Conservation (phyloP, 2,888 invertebrate genomes). For the Spodoptera exigua region DNA sequence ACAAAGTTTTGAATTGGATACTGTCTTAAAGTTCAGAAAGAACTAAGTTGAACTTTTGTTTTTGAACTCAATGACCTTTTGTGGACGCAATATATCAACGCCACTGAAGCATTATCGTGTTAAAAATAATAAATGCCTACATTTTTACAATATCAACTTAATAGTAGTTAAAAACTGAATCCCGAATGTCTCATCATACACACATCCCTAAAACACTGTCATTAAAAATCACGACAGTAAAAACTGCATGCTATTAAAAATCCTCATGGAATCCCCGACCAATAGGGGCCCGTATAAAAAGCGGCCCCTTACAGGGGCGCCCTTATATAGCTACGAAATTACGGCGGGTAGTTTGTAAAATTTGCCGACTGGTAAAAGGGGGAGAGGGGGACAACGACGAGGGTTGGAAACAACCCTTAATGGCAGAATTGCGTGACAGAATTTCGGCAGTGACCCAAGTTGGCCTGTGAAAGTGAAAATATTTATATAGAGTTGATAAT, state of each 20-base stretch:
- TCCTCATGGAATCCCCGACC: constrained; percentile 68
- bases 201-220: constrained; percentile 14
- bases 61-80: no score
- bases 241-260: constrained; percentile 77
- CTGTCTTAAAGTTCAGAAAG: no score
- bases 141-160: no score
- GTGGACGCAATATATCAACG: no score
- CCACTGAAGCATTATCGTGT: no score
- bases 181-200: neutral
- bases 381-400: constrained; percentile 55
- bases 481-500: constrained; percentile 76
- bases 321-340: constrained; percentile 79
- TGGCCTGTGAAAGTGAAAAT: constrained; percentile 87
- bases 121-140: no score
- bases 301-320: constrained; percentile 69
- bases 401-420: constrained; percentile 82
- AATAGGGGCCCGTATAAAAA: constrained; percentile 75
- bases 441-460: constrained; percentile 88
- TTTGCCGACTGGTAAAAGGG: constrained; percentile 75
- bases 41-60: no score
- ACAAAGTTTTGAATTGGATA: no score
- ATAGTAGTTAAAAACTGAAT: no score
- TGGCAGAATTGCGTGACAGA: constrained; percentile 89
- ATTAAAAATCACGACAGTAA: constrained; percentile 69
- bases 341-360: constrained; percentile 86